phyloP scores from a whole-genome alignment of 23 tunicate species.

The Styela clava region DNA sequence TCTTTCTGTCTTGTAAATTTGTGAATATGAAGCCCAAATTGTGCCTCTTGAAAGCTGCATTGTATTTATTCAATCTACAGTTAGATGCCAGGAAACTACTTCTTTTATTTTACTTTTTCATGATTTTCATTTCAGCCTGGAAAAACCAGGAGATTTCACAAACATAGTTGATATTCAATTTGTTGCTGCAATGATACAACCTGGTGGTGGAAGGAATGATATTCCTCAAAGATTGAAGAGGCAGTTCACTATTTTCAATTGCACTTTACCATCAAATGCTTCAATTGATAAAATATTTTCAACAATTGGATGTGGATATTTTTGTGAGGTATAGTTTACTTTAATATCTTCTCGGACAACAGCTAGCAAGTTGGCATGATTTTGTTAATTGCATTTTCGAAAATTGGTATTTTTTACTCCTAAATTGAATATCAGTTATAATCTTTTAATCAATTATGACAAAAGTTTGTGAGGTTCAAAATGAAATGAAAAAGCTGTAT shows the following conservation, averaged over 20 bases:
- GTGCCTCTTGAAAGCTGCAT: no score
- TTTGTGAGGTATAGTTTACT: conserved; percentile 46
- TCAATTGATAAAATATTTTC: conserved; percentile 92
- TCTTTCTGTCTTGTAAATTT: no score
- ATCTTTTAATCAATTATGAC: neutral
- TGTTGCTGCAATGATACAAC: conserved; percentile 98
- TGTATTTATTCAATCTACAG: no score
- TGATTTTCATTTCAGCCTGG: conserved; percentile 79
- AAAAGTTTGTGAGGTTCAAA: no score
- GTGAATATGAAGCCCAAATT: no score
- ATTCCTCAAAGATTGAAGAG: conserved; percentile 94
- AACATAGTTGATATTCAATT: conserved; percentile 94
- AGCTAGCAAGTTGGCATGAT: no score
- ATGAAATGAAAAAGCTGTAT: no score
- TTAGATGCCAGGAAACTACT: no score
- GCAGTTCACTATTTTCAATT: conserved; percentile 89
- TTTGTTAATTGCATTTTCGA: neutral
- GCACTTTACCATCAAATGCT: conserved; percentile 89
- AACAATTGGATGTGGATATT: conserved; percentile 91
- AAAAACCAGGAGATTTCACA: conserved; percentile 93
- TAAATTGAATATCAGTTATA: neutral
- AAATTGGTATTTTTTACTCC: neutral
- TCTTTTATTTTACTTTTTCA: no score
- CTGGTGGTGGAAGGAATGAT: conserved; percentile 97
- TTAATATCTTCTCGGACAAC: no score